phyloP scores from a whole-genome alignment of 1,140 invertebrate species.

The Drosophila malerkotliana region DNA sequence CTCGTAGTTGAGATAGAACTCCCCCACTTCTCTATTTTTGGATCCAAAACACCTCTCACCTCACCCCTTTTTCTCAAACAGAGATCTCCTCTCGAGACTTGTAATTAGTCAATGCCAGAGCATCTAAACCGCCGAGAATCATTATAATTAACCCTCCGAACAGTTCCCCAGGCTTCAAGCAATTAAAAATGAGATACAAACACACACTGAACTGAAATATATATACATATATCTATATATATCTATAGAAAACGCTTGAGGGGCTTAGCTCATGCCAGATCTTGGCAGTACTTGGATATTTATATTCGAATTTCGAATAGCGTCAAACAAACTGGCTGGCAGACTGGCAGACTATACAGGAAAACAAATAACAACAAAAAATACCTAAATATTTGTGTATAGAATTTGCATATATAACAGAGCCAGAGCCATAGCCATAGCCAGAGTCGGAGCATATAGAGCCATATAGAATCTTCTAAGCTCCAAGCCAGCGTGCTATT shows the following conservation, averaged over 20 bases:
- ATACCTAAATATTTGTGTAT: constrained; percentile 11
- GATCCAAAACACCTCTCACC: constrained; percentile 3
- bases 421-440: not conserved
- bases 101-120: constrained; percentile 43
- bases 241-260: constrained; percentile 21
- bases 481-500: constrained; percentile 62
- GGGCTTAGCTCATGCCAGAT: constrained; percentile 65
- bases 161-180: constrained; percentile 29
- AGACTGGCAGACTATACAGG: not conserved
- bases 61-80: not conserved
- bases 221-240: constrained; percentile 4
- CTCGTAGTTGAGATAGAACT: too few species aligned
- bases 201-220: constrained; percentile 1
- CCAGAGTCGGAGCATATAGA: constrained; percentile 32
- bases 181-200: constrained; percentile 32
- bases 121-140: constrained; percentile 45
- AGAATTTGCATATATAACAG: constrained; percentile 19
- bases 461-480: constrained; percentile 37
- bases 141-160: constrained; percentile 77
- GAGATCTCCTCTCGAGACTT: constrained; percentile 16
- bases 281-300: constrained; percentile 23
- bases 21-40: too few species aligned
- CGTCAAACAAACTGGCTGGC: constrained; percentile 21
- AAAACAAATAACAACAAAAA: constrained; percentile 13
- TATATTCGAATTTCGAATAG: constrained; percentile 11